Base-by-base conservation (phyloP, 2,113 vertebrate species). In the Carlito syrichta region DNA sequence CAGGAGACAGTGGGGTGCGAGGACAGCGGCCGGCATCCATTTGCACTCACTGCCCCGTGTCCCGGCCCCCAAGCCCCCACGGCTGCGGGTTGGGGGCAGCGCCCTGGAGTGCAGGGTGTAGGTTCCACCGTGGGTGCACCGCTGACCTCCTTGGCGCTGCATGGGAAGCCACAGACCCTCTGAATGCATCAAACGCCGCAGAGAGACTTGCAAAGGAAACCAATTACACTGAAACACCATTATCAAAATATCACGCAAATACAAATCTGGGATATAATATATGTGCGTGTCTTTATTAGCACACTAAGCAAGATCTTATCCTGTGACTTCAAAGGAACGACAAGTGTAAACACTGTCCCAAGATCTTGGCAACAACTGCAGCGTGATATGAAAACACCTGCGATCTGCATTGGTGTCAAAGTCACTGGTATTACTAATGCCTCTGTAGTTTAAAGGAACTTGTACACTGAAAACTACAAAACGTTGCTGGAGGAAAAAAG, bases 11-110 rank as follows among this genome's bases (percentile, higher is more conserved):
- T 0, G 58, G 78, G 69, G 16, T 40, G 54, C 13, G 11, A 71
- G 17, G 2, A 66, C 6, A 74, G 66, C 48, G 35, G 1, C 48
- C 12, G 25, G 6, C 5, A 0, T 22, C 48, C 48, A 27, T 56
- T 1, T 19, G 25, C 23, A 12, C 40, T 23, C 52, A 35, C 3
- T 3, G 4, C 40, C 43, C 0, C 30, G 68, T 0, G 0, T n/a
- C 35, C 35, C 35, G 32, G 76, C 54, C 52, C n/a, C n/a, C n/a
- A n/a, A 17, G n/a, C 6, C 22, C 17, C 16, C 11, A 2, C 27
- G 10, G 76, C 66, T 16, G 52, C 25, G 54, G 58, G 48, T n/a
- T 9, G 74, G 43, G 73, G 14, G 20, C 58, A 56, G 50, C 22
- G 40, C 11, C 27, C 16, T 7, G 16, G 54, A 20, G 66, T 54